Conservation (phyloP, 1,140 invertebrate genomes). For the Drosophila pectinifera region DNA sequence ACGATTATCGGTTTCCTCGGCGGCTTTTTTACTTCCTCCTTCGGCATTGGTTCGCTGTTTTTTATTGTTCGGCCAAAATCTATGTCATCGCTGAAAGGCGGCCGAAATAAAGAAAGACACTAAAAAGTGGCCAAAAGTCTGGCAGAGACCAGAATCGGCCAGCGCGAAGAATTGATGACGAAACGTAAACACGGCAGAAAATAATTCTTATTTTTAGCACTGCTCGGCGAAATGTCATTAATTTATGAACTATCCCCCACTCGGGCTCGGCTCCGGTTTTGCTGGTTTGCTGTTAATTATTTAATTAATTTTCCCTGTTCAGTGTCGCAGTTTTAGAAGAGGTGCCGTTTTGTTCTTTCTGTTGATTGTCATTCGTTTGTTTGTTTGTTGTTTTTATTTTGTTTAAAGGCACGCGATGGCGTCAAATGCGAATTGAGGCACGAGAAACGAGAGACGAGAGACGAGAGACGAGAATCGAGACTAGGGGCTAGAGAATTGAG, state of each 20-base stretch:
- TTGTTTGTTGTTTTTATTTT: constrained; percentile 17
- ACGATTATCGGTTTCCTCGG: constrained; percentile 43
- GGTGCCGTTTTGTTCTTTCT: constrained; percentile 27
- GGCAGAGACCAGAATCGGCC: constrained; percentile 28
- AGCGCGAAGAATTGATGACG: constrained; percentile 63
- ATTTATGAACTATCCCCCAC: constrained; percentile 58
- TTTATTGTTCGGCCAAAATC: constrained; percentile 52
- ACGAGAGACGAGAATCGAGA: constrained; percentile 2
- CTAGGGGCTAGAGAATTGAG: constrained; percentile 10
- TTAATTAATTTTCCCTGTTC: constrained; percentile 68
- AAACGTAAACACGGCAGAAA: constrained; percentile 45
- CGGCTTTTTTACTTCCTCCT: constrained; percentile 43
- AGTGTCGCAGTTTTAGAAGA: constrained; percentile 12
- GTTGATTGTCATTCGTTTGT: constrained; percentile 40
- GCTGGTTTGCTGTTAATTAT: constrained; percentile 67
- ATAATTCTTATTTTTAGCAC: constrained; percentile 65
- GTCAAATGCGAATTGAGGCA: constrained; percentile 17
- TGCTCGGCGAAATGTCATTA: constrained; percentile 54
- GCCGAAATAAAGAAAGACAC: constrained; percentile 1
- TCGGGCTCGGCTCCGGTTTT: neutral
- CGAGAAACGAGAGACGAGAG: neutral
- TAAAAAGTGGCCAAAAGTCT: constrained; percentile 36
- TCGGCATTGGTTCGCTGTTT: constrained; percentile 37
- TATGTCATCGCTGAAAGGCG: constrained; percentile 47
- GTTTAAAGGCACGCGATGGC: constrained; percentile 63